phyloP scores from a whole-genome alignment of 2,113 vertebrate species.

The Papio anubis region DNA sequence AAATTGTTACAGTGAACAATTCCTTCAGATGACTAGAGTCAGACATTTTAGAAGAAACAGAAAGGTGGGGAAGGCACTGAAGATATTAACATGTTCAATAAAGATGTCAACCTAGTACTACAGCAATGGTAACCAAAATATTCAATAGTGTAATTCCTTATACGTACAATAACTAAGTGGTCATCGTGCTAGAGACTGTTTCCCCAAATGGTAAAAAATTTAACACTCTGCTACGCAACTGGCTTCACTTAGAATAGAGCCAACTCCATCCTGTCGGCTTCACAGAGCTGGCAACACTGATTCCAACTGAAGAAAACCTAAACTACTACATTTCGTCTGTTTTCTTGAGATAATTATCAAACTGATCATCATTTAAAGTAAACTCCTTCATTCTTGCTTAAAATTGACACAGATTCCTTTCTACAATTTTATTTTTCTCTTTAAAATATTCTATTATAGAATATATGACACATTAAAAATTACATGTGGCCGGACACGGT shows the following conservation, averaged over 20 bases:
- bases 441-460: background rate
- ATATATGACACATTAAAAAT: background rate
- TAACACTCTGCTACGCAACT: constrained; percentile 37
- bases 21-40: background rate
- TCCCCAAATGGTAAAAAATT: constrained; percentile 84
- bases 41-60: background rate
- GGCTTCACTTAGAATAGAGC: background rate
- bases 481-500: no score
- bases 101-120: constrained; percentile 61
- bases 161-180: constrained; percentile 51
- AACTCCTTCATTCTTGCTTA: background rate
- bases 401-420: background rate
- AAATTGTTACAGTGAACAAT: background rate
- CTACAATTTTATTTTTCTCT: background rate
- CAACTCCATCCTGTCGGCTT: background rate
- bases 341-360: background rate
- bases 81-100: constrained; percentile 40
- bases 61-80: background rate
- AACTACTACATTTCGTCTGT: background rate
- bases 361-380: background rate
- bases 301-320: background rate
- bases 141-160: constrained; percentile 73
- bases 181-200: constrained; percentile 52
- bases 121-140: constrained; percentile 30
- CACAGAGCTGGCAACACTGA: fast-evolving